A percentile compares a stretch with the other conserved stretches of the same genome.
Conservation (phyloP, 2,113 vertebrate species). For the Dissostichus mawsoni region DNA sequence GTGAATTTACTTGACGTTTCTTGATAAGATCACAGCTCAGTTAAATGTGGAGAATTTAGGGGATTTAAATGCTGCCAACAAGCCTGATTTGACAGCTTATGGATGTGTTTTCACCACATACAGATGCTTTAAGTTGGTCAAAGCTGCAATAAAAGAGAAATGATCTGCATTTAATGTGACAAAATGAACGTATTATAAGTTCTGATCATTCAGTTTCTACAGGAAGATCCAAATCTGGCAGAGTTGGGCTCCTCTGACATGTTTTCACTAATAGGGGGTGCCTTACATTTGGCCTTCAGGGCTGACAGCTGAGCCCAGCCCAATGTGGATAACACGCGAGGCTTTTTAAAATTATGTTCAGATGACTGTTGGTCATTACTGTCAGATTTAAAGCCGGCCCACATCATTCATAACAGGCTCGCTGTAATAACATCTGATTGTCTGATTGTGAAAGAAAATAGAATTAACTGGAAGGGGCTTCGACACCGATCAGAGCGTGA, state of each 20-base stretch:
- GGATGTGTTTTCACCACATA: neutral
- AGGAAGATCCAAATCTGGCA: neutral
- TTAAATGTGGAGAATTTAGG: neutral
- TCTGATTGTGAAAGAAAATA: slow-evolving; percentile 52
- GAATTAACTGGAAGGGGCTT: slow-evolving; percentile 22
- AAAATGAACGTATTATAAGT: neutral
- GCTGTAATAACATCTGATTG: slow-evolving; percentile 33
- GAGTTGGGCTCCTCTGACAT: neutral
- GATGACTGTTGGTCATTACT: slow-evolving; percentile 53
- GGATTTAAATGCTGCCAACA: neutral
- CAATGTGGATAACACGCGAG: slow-evolving; percentile 25
- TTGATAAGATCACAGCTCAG: neutral
- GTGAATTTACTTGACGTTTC: neutral
- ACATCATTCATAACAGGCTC: slow-evolving; percentile 27
- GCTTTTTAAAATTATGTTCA: slow-evolving; percentile 44
- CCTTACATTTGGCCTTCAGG: neutral
- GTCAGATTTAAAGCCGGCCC: slow-evolving; percentile 23
- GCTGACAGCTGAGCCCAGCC: slow-evolving; percentile 42
- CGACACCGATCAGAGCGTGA: slow-evolving; percentile 20
- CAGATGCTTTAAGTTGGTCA: neutral
- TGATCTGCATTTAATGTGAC: neutral
- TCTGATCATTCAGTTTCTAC: neutral
- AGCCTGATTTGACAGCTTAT: neutral
- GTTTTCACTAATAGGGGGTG: neutral
- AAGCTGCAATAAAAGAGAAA: neutral